phyloP scores from a whole-genome alignment of 1,140 invertebrate species.

The Akabosia matsudoensis region DNA sequence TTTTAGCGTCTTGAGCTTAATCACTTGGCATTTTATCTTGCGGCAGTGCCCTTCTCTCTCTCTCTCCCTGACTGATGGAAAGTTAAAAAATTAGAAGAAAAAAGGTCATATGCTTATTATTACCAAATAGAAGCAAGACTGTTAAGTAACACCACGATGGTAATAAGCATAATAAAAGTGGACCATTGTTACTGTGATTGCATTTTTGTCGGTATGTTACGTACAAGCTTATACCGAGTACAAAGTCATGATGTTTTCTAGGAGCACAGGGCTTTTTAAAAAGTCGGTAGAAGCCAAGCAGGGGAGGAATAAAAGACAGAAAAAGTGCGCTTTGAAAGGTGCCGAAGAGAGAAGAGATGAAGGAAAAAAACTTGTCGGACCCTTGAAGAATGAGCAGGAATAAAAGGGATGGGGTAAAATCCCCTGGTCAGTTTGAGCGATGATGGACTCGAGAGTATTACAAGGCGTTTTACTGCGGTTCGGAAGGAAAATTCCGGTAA shows the following conservation, averaged over 20 bases:
- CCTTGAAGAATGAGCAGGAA: slow-evolving; percentile 15
- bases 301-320: background rate
- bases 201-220: background rate
- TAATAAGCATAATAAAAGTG: too few relatives aligned
- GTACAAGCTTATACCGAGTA: background rate
- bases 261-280: background rate
- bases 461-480: slow-evolving; percentile 2
- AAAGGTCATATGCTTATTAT: too few relatives aligned
- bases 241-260: background rate
- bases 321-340: slow-evolving; percentile 33
- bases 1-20: too few relatives aligned
- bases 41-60: too few relatives aligned
- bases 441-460: background rate
- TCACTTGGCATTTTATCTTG: too few relatives aligned
- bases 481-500: too few relatives aligned
- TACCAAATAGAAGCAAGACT: too few relatives aligned
- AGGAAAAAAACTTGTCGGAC: slow-evolving; percentile 19
- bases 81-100: too few relatives aligned
- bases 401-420: slow-evolving; percentile 16
- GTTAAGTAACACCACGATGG: background rate
- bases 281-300: background rate
- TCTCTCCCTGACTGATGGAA: background rate
- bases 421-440: slow-evolving; percentile 7
- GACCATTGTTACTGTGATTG: background rate
- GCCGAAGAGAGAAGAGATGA: slow-evolving; percentile 21